phyloP scores from a whole-genome alignment of 92 coral and sea anemone genomes.

The Anthopleura xanthogrammica region DNA sequence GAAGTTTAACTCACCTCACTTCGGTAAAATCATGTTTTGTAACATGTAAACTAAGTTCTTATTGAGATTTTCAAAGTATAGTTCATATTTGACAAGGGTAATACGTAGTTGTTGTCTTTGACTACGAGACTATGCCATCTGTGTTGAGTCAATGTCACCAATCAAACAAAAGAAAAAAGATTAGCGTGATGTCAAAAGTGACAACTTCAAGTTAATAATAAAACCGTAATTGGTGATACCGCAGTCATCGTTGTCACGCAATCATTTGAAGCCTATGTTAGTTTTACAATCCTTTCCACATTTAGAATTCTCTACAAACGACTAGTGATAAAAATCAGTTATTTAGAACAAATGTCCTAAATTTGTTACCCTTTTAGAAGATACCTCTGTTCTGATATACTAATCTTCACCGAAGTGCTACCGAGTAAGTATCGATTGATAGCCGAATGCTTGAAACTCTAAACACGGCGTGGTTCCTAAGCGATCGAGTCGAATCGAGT shows the following conservation, averaged over 20 bases:
- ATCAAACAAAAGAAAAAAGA: background rate
- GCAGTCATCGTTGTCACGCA: background rate
- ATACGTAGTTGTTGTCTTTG: background rate
- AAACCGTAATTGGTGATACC: background rate
- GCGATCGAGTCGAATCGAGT: background rate
- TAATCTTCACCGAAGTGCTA: background rate
- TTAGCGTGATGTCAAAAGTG: conserved; percentile 8
- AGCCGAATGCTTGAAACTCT: background rate
- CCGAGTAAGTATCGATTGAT: conserved; percentile 27
- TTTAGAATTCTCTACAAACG: background rate
- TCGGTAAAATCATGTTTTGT: background rate
- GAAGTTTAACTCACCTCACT: background rate
- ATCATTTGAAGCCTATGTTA: background rate
- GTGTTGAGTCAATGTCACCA: background rate
- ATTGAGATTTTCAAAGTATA: background rate
- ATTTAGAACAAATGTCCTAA: background rate
- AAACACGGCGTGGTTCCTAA: conserved; percentile 29
- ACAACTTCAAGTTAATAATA: conserved; percentile 3
- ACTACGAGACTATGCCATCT: conserved; percentile 14
- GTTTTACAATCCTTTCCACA: background rate
- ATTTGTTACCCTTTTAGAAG: no score
- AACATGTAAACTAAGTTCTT: background rate
- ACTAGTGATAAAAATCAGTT: no score
- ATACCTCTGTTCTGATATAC: background rate
- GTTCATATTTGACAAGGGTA: background rate